These are phyloP conservation scores for Pseudomugil gertrudae DNA, from an alignment of 2,797 vertebrate genomes.

Conservation along the genomic window DNA sequence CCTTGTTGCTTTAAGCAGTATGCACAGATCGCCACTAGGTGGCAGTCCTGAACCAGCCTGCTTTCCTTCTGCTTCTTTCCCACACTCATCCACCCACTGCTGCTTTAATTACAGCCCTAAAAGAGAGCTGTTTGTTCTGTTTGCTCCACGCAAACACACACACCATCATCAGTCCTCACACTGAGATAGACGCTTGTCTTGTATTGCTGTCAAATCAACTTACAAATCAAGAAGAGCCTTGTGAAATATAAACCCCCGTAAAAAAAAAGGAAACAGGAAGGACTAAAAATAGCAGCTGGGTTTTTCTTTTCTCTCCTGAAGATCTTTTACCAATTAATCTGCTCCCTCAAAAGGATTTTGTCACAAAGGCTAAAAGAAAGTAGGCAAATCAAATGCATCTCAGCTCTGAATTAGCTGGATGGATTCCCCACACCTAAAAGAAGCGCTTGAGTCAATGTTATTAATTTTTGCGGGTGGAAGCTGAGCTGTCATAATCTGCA, in stretches of 20 bases:
- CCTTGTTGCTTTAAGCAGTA: slow-evolving; percentile 37
- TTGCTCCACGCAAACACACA: slow-evolving; percentile 46
- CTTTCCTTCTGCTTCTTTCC: slow-evolving; percentile 41
- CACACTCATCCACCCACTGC: slow-evolving; percentile 69
- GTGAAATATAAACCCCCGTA: slow-evolving; percentile 40
- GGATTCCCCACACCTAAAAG: not conserved
- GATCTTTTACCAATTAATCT: slow-evolving; percentile 46
- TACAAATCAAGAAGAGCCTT: slow-evolving; percentile 61
- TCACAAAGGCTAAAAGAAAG: slow-evolving; percentile 35
- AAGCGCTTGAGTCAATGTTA: not conserved
- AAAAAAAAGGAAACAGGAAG: slow-evolving; percentile 39
- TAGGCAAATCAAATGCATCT: slow-evolving; percentile 15
- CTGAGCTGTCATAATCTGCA: slow-evolving; percentile 27
- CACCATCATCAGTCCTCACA: slow-evolving; percentile 55
- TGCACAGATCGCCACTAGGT: slow-evolving; percentile 65
- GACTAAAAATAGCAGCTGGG: slow-evolving; percentile 61
- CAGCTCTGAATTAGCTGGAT: not conserved
- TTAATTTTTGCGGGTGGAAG: slow-evolving; percentile 36
- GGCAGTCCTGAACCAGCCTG: slow-evolving; percentile 67
- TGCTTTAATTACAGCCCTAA: slow-evolving; percentile 69
- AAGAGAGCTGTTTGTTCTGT: slow-evolving; percentile 72
- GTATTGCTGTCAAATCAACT: slow-evolving; percentile 71
- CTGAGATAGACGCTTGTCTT: slow-evolving; percentile 62
- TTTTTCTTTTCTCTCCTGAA: slow-evolving; percentile 32
- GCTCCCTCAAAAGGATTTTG: slow-evolving; percentile 35